Base-by-base conservation (phyloP, 2,888 invertebrate species). In the Melitaea athalia region DNA sequence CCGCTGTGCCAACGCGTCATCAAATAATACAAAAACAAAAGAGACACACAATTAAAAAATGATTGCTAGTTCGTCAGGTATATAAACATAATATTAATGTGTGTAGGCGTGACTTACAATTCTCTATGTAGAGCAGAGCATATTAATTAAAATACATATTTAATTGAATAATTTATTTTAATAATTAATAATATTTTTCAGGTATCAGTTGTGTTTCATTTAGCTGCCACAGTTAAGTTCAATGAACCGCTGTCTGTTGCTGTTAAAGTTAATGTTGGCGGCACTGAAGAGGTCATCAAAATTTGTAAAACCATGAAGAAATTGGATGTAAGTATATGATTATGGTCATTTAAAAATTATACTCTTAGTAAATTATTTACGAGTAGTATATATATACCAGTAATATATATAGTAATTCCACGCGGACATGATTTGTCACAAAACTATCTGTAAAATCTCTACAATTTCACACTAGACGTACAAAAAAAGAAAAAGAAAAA, bases 151-250 rank as follows among this genome's bases (percentile, higher is more conserved):
- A 24, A 24, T 2, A 24, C 24, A 24, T 12, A 8, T 8, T 17
- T 12, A 53, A 49, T 14, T 11, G 12, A 10, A 47, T 61, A n/a
- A 2, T 10, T 45, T 45, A 45, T 45, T 14, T 45, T 45, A 12
- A 45, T 12, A 38, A 5, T 38, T 38, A 47, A 43, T 17, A 53
- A 10, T 60, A 47, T 63, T 61, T 69, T 75, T 38, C 47, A 79
- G 79, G 78, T 77, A 3, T 75, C 79, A 31, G 71, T 77, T 12
- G 76, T 79, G 5, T 77, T 78, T 47, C 79, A 79, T 52, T 70
- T 76, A 15, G 79, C 79, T 6, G 79, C 79, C 14, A 78, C 76
- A 0, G 63, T 79, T 0, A 79, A 77, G 66, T 79, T 79, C 67
- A 77, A 77, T 49, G 79, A 79, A 64, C 73, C 78, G 0, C 61